Evolutionary conservation across 2,888 invertebrate genomes (phyloP), one percentile per base, ranked within the genome.

Genomic region (Pristionchus japonicus): DNA sequence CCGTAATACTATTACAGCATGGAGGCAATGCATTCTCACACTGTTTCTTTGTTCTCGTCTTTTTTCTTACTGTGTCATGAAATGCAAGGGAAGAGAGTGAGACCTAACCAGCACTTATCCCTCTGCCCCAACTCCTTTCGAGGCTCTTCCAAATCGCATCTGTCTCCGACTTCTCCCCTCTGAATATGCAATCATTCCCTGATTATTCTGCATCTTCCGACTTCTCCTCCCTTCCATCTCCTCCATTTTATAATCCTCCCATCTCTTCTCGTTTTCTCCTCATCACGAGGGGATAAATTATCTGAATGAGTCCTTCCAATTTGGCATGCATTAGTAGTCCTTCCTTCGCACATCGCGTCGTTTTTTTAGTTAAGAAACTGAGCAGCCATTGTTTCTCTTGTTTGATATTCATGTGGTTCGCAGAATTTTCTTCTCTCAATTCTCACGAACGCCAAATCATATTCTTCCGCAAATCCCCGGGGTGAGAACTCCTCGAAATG

Each of bases 211-310:
- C 77, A 47, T 27, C 37, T 37, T 37, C 37, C 37, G 31, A 64
- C 37, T 77, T 43, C 77, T 43, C 15, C 77, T 13, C n/a, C 11
- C 74, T 61, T 20, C 43, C 77, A 43, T 77, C 43, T 40, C 23
- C 27, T n/a, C n/a, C n/a, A n/a, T n/a, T 57, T 9, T n/a, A 67
- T 77, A 77, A 77, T 77, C 77, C 77, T 40, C 77, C 77, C 74
- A 23, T 40, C 43, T 64, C 64, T 27, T 37, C 74, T 40, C 74
- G 20, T 77, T 77, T 43, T 77, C 34, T 47, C 20, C 77, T 40
- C 77, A 43, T 77, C 77, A 40, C 17, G 47, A 47, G n/a, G 13
- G 77, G 77, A 77, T 77, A 77, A 77, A 77, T 77, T 77, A 77
- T 77, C 77, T 77, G 27, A 47, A 77, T 77, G 77, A 77, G 77